Evolutionary conservation across 1,140 invertebrate genomes (phyloP).

Genomic region (Bombus pyrosoma): DNA sequence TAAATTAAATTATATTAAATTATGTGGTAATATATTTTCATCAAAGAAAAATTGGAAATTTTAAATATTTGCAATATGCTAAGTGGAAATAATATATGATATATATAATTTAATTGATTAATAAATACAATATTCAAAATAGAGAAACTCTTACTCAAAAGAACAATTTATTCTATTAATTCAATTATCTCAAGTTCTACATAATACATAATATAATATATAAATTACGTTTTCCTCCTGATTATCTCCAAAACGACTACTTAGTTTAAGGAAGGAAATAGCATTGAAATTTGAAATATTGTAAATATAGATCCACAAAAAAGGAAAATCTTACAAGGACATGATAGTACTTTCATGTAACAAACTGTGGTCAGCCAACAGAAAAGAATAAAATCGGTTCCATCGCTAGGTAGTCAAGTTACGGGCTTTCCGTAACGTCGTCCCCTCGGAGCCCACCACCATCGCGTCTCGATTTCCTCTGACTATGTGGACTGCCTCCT

Average conservation of each 20-base stretch:
- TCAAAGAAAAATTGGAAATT: neutral
- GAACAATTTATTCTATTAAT: too few species aligned
- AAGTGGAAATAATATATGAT: too few species aligned
- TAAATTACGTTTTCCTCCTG: neutral
- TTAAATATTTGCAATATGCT: too few species aligned
- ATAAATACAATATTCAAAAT: neutral
- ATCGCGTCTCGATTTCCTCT: constrained; percentile 22
- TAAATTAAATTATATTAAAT: neutral
- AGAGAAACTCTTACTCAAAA: too few species aligned
- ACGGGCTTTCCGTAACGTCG: constrained; percentile 18
- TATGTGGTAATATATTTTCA: neutral
- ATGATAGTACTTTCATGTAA: neutral
- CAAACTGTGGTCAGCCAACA: neutral
- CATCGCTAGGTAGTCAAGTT: constrained; percentile 23
- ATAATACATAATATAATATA: neutral
- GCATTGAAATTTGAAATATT: neutral
- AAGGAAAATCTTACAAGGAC: neutral
- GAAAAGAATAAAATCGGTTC: neutral
- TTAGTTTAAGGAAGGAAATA: neutral
- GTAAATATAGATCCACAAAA: neutral
- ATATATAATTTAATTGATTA: neutral
- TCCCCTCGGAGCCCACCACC: constrained; percentile 20
- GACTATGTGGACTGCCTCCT: constrained; percentile 39
- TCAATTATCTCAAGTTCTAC: too few species aligned
- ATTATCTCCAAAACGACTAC: neutral